These are phyloP conservation scores for Lepidocyrtoides sp. DNA, from an alignment of 2,888 invertebrate species.

Conservation along the genomic window DNA sequence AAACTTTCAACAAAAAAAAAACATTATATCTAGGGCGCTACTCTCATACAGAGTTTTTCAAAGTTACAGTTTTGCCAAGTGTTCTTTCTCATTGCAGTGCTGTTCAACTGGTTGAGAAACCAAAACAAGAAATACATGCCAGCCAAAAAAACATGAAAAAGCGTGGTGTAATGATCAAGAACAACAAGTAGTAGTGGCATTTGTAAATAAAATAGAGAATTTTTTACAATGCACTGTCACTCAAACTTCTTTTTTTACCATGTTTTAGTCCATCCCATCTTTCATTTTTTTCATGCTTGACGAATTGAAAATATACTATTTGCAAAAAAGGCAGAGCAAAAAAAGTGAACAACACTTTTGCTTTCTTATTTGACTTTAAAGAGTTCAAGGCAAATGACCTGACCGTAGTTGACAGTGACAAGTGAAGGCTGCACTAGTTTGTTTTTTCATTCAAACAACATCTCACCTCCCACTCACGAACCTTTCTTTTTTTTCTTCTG, in stretches of 20 bases:
- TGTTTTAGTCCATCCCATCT: not conserved
- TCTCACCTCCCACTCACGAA: not conserved
- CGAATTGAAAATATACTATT: not conserved
- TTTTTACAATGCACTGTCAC: not conserved
- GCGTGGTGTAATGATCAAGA: not conserved
- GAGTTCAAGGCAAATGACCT: conserved; percentile 49
- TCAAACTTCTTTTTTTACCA: not conserved
- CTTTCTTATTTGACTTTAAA: not conserved
- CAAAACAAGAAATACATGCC: not conserved
- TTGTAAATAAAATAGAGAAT: not conserved
- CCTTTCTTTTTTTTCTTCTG: not conserved
- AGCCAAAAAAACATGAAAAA: not conserved
- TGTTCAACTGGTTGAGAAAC: no score
- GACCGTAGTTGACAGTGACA: conserved; percentile 56
- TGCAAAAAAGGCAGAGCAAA: not conserved
- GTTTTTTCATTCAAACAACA: not conserved
- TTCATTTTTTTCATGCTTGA: not conserved
- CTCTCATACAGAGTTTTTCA: not conserved
- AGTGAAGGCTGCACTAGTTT: not conserved
- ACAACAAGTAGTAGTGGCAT: not conserved
- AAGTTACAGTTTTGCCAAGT: not conserved
- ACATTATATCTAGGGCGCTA: no score
- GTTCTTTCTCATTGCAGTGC: not conserved
- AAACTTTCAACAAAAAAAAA: not conserved
- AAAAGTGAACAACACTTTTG: not conserved